Evolutionary conservation across 2,797 vertebrate genomes (phyloP).

Genomic region (Galaxias olidus): DNA sequence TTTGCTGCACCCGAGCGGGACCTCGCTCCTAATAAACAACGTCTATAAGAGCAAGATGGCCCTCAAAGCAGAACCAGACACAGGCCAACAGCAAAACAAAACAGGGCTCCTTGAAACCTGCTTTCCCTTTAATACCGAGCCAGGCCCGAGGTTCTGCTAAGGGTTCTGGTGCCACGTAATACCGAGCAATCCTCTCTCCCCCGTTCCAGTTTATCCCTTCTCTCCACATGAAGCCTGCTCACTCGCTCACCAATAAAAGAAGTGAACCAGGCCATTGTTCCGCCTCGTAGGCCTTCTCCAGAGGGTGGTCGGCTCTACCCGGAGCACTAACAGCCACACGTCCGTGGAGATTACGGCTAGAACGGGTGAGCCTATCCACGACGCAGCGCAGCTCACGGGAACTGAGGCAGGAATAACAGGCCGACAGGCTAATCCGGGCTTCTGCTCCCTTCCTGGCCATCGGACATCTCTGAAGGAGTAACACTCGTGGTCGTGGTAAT

Average conservation of each 20-base stretch:
- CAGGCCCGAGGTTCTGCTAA: constrained; percentile 38
- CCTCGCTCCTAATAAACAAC: constrained; percentile 56
- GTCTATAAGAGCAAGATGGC: constrained; percentile 65
- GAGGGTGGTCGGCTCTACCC: constrained; percentile 24
- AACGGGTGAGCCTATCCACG: constrained; percentile 36
- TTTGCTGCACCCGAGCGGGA: constrained; percentile 43
- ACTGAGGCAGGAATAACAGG: constrained; percentile 21
- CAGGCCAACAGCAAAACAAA: constrained; percentile 40
- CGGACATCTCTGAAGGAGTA: constrained; percentile 53
- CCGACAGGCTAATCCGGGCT: background rate
- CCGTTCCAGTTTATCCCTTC: constrained; percentile 29
- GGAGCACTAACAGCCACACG: constrained; percentile 24
- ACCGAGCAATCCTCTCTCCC: constrained; percentile 13
- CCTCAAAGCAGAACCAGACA: constrained; percentile 51
- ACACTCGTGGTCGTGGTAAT: constrained; percentile 64
- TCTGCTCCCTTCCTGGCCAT: constrained; percentile 40
- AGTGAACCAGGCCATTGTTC: constrained; percentile 35
- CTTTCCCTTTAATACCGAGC: constrained; percentile 38
- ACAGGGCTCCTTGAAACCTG: constrained; percentile 22
- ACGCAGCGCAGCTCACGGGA: constrained; percentile 43
- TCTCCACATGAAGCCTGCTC: constrained; percentile 13
- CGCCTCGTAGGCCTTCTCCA: constrained; percentile 30
- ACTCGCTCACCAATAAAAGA: constrained; percentile 25
- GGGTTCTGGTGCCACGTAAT: constrained; percentile 36
- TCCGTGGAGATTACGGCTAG: constrained; percentile 32